Base-by-base conservation (phyloP, 1,140 invertebrate species). In the Varroa destructor region DNA sequence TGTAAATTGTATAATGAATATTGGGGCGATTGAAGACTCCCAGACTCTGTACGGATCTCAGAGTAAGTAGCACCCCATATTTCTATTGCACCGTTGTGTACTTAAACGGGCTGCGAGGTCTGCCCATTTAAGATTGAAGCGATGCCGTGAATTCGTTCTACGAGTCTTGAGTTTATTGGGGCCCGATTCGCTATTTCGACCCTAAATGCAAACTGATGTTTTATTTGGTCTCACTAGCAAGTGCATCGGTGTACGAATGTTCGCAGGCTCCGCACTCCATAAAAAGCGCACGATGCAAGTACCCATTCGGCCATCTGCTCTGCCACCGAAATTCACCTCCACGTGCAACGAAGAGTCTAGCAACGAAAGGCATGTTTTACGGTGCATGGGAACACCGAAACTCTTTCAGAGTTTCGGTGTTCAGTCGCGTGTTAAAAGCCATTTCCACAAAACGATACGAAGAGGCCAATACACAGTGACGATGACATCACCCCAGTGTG, bases 1-100 rank as follows among this genome's bases (percentile, higher is more conserved):
- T 51, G 8, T 51, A 5, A 8, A 51, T 51, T 8, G 46, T 51
- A 4, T 36, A 5, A 37, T 36, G 4, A 2, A 8, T 67, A 46
- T 67, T 37, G 40, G 37, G 61, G 46, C 61, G 37, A 67, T 67
- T 67, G 14, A n/a, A 67, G 61, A 67, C 14, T 67, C 37, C 8
- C 1, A 12, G 46, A 46, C 8, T 14, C 46, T 67, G 12, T 67
- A 12, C 5, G 46, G 5, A 37, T 46, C 46, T 40, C 1, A 40
- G 3, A 67, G 37, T 40, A 40, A 67, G 61, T n/a, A 67, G 40
- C 37, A 67, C 46, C 61, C 61, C 40, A 67, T 3, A n/a, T 67
- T 37, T 40, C 2, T 67, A 43, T 67, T 12, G 61, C 61, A 67
- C 37, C 61, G 61, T 67, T 67, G 61, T 67, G 61, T 67, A 67